Base-by-base conservation (phyloP, 2,797 vertebrate genomes). In the Esox lucius region DNA sequence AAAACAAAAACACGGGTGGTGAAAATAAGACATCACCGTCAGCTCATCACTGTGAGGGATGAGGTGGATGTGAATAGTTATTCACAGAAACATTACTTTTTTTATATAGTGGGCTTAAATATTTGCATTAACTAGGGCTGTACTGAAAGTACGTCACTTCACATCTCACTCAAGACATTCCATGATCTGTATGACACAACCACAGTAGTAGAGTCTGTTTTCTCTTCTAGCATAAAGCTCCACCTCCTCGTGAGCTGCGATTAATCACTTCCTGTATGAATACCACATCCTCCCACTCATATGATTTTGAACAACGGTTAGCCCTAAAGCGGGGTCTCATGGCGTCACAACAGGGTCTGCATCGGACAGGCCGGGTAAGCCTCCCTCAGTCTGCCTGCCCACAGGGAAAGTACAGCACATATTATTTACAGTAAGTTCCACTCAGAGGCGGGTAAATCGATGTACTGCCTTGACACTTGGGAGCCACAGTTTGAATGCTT, bases 371-470 rank as follows among this genome's bases (percentile, higher is more conserved):
- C 2, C 24, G 0, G 28, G 4, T 24, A 0, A 68, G 53, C 13
- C 16, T 67, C 13, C 8, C 2, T 39, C 56, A 59, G 56, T 12
- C n/a, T 59, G 3, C 48, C 90, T 71, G 74, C 88, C 88, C 84
- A 89, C 90, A 75, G 12, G 90, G 90, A 89, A 92, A 93, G 88
- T 87, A 87, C 91, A 33, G 3, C 7, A 19, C 9, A 33, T 1
- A 2, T 9, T 19, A n/a, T 84, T 84, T 74, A 42, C 75, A 42
- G 83, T 85, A 90, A 90, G 59, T 90, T 85, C 88, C 87, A 87
- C 81, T 71, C 76, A 48, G 35, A 26, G 72, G 77, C 64, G 72
- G 68, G 2, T 78, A 76, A 46, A 62, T 48, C 81, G 1, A 68
- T 2, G 42, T 5, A 5, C 12, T 12, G 6, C 42, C 42, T 46